These are phyloP conservation scores for Fulica atra DNA, from an alignment of 2,113 vertebrate genomes.

Conservation along the genomic window DNA sequence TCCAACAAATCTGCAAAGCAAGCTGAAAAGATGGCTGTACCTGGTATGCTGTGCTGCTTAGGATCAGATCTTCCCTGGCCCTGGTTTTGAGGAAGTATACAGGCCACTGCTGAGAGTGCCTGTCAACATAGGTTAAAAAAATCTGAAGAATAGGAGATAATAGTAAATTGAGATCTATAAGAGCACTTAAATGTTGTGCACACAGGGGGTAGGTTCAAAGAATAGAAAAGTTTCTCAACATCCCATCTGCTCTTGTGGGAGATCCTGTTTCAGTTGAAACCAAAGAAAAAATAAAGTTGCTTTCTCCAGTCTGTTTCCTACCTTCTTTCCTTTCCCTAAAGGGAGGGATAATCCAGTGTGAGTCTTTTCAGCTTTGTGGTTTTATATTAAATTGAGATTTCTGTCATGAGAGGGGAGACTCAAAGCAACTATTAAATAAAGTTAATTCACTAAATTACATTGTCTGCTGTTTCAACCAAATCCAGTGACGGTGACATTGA, in stretches of 20 bases:
- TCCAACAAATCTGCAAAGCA: background rate
- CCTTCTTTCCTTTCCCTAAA: background rate
- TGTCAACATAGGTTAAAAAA: background rate
- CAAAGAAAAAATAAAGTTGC: background rate
- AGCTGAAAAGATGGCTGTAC: background rate
- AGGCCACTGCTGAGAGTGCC: too few species aligned
- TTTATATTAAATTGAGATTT: background rate
- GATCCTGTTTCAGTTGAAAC: background rate
- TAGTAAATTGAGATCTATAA: background rate
- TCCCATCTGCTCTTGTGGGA: background rate
- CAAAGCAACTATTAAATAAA: background rate
- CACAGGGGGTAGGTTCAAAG: background rate
- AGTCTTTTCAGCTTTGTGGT: background rate
- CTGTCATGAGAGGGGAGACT: background rate
- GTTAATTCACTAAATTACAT: background rate
- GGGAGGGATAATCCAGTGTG: background rate
- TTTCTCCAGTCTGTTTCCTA: background rate
- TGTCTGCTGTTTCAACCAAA: background rate
- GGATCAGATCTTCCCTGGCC: background rate
- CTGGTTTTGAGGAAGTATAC: background rate
- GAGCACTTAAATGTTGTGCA: background rate
- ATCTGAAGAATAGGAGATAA: background rate
- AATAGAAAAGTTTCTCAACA: background rate
- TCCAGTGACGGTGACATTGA: rapidly evolving
- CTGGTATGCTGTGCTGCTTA: background rate